Evolutionary conservation across 2,113 vertebrate species (phyloP), one percentile per base, ranked within the genome.

Genomic region (Macrotis lagotis): DNA sequence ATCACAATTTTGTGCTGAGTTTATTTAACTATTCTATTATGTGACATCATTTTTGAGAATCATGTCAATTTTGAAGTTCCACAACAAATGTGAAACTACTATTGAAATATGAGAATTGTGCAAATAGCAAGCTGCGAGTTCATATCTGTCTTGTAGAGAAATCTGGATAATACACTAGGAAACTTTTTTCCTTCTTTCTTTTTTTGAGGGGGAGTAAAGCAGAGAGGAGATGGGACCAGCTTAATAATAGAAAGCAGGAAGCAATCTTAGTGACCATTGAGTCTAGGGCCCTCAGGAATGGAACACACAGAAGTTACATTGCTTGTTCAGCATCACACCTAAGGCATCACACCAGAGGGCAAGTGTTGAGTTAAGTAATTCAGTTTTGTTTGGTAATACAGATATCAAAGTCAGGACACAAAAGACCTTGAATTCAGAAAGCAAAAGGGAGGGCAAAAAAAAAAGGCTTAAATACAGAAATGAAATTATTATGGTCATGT

Each of bases 1-100:
- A 89, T 90, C 52, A 52, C 51, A 50, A 53, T 92, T 91, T 59
- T 95, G 0, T 94, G 96, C 66, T 7, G 51, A 48, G 0, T 7
- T 88, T 49, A 25, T 95, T 97, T 92, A 50, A 90, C 95, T 96
- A 91, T 95, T 94, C 95, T 96, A 91, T 95, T 94, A 66, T 89
- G 92, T 49, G 52, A 93, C 96, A 90, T 94, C 31, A 66, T 90
- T 90, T 90, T 88, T 93, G 88, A 92, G 90, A 51, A 19, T 91
- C 51, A 49, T 95, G 94, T 94, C 95, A 52, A 94, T 95, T 95
- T 96, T 93, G 31, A 90, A 95, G 74, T 95, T n/a, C n/a, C n/a
- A n/a, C 90, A 91, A 53, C 53, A 74, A 94, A 91, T 74, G 89
- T 95, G 49, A 89, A 92, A 66, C 94, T 93, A 97, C n/a, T 51